Evolutionary conservation across 1,140 invertebrate species (phyloP).

Genomic region (Apis laboriosa): DNA sequence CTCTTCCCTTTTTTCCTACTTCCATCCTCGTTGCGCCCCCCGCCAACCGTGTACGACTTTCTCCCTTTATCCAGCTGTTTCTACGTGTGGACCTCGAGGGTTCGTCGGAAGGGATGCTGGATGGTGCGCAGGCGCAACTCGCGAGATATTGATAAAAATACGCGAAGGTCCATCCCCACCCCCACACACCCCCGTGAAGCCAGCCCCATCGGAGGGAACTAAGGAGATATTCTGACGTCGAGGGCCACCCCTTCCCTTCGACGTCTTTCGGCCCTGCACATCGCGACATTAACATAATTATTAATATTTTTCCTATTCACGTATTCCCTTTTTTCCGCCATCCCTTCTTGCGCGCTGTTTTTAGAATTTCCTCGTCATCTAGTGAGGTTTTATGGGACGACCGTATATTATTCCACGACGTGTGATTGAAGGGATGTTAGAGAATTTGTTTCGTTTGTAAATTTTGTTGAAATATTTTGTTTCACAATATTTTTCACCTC

Average conservation of each 20-base stretch:
- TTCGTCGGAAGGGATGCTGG: slow-evolving; percentile 76
- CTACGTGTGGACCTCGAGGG: slow-evolving; percentile 66
- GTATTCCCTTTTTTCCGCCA: slow-evolving; percentile 21
- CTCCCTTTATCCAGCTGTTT: slow-evolving; percentile 56
- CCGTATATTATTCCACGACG: neutral
- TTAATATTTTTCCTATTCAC: slow-evolving; percentile 69
- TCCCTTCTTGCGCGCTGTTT: neutral
- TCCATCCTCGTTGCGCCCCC: neutral
- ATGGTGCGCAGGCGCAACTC: slow-evolving; percentile 75
- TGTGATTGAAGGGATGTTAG: neutral
- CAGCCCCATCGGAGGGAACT: slow-evolving; percentile 74
- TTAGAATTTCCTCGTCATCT: neutral
- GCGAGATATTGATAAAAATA: slow-evolving; percentile 81
- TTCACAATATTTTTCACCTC: neutral
- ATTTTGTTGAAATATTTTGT: too few relatives aligned
- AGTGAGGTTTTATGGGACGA: neutral
- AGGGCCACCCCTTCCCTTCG: slow-evolving; percentile 68
- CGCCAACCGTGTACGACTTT: neutral
- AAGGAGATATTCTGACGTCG: slow-evolving; percentile 79
- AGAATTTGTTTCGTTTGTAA: neutral
- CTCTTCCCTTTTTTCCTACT: neutral
- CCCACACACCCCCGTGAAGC: slow-evolving; percentile 67
- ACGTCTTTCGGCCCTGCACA: slow-evolving; percentile 58
- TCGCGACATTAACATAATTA: slow-evolving; percentile 79
- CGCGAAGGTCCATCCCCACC: slow-evolving; percentile 78